These are phyloP conservation scores for Tupaia tana DNA, from an alignment of 2,113 vertebrate species.

Conservation along the genomic window DNA sequence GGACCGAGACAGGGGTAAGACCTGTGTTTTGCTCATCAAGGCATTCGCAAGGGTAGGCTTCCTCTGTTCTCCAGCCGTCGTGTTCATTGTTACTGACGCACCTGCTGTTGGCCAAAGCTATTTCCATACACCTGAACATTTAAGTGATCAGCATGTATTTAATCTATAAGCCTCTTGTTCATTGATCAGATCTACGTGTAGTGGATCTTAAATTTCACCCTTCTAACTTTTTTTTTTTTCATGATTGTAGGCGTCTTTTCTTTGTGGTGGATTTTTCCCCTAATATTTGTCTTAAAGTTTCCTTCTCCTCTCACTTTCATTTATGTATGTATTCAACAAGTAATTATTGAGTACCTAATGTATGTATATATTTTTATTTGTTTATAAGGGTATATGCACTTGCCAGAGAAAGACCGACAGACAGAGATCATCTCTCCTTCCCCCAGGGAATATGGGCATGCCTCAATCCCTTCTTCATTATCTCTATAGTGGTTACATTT, in stretches of 20 bases:
- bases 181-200: background rate
- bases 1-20: background rate
- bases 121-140: background rate
- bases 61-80: background rate
- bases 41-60: background rate
- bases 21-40: background rate
- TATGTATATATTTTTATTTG: too few species aligned
- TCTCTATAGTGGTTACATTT: too few species aligned
- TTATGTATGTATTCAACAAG: background rate
- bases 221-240: background rate
- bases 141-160: background rate
- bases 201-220: background rate
- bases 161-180: background rate
- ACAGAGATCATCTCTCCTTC: too few species aligned
- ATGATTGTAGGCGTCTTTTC: background rate
- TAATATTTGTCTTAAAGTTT: background rate
- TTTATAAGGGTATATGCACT: too few species aligned
- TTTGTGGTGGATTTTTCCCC: background rate
- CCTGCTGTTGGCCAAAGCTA: background rate
- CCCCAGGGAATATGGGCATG: too few species aligned
- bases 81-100: background rate
- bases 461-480: too few species aligned
- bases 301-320: background rate
- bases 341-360: constrained; percentile 20
- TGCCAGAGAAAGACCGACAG: too few species aligned